Evolutionary conservation across 1,140 invertebrate species (phyloP).

Genomic region (Psix sp.): DNA sequence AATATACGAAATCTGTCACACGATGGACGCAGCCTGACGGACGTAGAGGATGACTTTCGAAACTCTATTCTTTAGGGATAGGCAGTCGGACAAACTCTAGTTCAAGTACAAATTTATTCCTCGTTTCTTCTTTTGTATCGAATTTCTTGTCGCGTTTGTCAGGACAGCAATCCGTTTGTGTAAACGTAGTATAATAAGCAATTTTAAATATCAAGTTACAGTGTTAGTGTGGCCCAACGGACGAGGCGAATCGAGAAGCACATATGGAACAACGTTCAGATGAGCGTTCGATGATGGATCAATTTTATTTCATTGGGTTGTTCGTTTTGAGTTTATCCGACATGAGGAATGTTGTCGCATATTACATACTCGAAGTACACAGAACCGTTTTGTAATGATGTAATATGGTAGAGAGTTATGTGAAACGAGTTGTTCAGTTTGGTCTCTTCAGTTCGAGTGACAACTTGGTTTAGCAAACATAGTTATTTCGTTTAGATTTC

Average conservation of each 20-base stretch:
- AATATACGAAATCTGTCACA: slow-evolving; percentile 15
- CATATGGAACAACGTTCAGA: slow-evolving; percentile 1
- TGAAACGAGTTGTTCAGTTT: too few relatives aligned
- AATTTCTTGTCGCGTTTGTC: slow-evolving; percentile 9
- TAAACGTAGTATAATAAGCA: slow-evolving; percentile 5
- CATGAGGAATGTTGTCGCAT: too few relatives aligned
- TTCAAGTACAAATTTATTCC: slow-evolving; percentile 25
- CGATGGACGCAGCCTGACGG: too few relatives aligned
- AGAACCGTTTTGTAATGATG: too few relatives aligned
- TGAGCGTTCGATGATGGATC: too few relatives aligned
- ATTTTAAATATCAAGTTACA: slow-evolving; percentile 3
- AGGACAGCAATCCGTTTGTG: slow-evolving; percentile 3
- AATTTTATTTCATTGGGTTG: too few relatives aligned
- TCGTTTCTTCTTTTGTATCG: slow-evolving; percentile 1
- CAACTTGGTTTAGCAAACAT: too few relatives aligned
- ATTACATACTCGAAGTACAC: too few relatives aligned
- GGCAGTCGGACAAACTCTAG: slow-evolving; percentile 7
- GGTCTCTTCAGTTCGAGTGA: too few relatives aligned
- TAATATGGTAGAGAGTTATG: too few relatives aligned
- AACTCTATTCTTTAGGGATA: slow-evolving; percentile 7
- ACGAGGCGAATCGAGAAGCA: slow-evolving; percentile 27
- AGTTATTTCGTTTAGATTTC: too few relatives aligned
- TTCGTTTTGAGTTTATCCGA: too few relatives aligned
- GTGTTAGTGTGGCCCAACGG: slow-evolving; percentile 17
- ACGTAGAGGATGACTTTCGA: neutral